Conservation (phyloP, 2,797 vertebrate species). For the Argentina silus region DNA sequence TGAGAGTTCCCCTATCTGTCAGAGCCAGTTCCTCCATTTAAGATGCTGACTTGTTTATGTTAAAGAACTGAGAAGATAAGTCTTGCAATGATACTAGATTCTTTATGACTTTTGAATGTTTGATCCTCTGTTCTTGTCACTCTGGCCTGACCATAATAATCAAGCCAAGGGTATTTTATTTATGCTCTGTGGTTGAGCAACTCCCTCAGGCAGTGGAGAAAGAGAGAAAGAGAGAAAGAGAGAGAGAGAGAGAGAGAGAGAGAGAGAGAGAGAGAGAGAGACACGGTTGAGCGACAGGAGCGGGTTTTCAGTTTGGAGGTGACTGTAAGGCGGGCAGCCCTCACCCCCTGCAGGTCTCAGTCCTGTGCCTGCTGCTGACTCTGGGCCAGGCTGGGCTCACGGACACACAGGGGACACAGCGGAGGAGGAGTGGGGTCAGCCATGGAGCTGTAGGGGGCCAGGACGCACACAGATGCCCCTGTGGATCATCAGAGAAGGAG, state of each 20-base stretch:
- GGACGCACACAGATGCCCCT: slow-evolving; percentile 67
- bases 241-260: slow-evolving; percentile 23
- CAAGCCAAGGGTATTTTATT: slow-evolving; percentile 26
- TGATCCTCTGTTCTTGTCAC: slow-evolving; percentile 17
- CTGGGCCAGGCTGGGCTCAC: slow-evolving; percentile 37
- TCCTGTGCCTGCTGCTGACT: slow-evolving; percentile 43
- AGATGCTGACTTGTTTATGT: slow-evolving; percentile 74
- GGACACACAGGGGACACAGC: slow-evolving; percentile 48
- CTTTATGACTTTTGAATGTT: background rate
- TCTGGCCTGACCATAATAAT: slow-evolving; percentile 16
- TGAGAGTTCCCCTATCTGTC: slow-evolving; percentile 82
- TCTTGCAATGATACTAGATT: background rate
- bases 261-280: slow-evolving; percentile 33
- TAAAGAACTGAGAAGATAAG: slow-evolving; percentile 36
- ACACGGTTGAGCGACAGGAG: slow-evolving; percentile 40
- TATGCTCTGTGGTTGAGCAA: slow-evolving; percentile 49
- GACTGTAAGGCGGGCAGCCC: slow-evolving; percentile 45
- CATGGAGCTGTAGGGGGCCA: slow-evolving; percentile 71
- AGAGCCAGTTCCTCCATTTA: slow-evolving; percentile 82
- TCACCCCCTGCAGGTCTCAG: slow-evolving; percentile 46
- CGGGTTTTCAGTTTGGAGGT: slow-evolving; percentile 38
- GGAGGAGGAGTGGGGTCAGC: slow-evolving; percentile 51
- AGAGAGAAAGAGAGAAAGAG: slow-evolving; percentile 23
- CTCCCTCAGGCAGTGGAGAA: slow-evolving; percentile 43
- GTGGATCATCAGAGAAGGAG: slow-evolving; percentile 63